Base-by-base conservation (phyloP, 2,888 invertebrate genomes). In the Caenorhabditis panamensis region DNA sequence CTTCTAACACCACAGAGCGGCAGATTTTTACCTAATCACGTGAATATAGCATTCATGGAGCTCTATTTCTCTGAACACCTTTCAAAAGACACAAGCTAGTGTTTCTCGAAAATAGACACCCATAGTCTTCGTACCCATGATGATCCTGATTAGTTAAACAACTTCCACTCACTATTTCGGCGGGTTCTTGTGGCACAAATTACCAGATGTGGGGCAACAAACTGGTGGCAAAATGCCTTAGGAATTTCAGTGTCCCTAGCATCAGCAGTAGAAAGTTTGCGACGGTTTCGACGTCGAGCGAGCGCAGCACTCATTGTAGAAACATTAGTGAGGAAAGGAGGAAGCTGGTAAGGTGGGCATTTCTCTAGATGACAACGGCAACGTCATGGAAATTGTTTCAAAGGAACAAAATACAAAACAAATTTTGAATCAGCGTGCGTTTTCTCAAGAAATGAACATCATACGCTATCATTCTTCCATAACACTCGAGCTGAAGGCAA, bases 101-200 rank as follows among this genome's bases (percentile, higher is more conserved):
- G 58, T 22, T 58, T 20, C 13, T 2, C 11, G 13, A 13, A 13
- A 13, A 13, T 13, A 13, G n/a, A n/a, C n/a, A n/a, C n/a, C n/a
- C n/a, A n/a, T n/a, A n/a, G n/a, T n/a, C n/a, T n/a, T n/a, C n/a
- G n/a, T n/a, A n/a, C n/a, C n/a, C n/a, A n/a, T n/a, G n/a, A n/a
- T n/a, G n/a, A n/a, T n/a, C n/a, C n/a, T n/a, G n/a, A n/a, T n/a
- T n/a, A n/a, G n/a, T n/a, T n/a, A n/a, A n/a, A n/a, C n/a, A n/a
- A n/a, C n/a, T n/a, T n/a, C n/a, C n/a, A n/a, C 41, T 67, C 59
- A 79, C 79, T 72, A 37, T 53, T 72, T 54, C 79, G 18, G n/a
- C 79, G 59, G 49, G 72, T 72, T 20, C 20, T 18, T 6, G 64
- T 59, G 11, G 77, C 51, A 47, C 54, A 78, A n/a, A 79, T 62